A percentile compares a stretch with the other conserved stretches of the same genome.
Conservation (phyloP, 2,113 vertebrate species). For the Tupaia chinensis region DNA sequence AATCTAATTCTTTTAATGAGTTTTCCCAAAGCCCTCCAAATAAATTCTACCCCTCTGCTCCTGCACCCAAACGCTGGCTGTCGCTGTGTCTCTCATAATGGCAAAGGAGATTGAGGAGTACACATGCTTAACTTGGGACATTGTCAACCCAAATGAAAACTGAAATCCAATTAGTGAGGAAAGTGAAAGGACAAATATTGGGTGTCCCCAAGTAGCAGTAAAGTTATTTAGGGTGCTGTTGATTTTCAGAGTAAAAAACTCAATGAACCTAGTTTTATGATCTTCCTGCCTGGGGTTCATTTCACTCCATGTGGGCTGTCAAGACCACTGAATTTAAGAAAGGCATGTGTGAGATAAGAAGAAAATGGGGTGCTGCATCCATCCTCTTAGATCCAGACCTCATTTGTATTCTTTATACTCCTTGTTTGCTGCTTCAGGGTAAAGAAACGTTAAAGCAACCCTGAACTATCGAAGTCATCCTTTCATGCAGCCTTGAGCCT, state of each 20-base stretch:
- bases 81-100: background rate
- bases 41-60: background rate
- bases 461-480: background rate
- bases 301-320: background rate
- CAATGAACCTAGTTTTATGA: background rate
- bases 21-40: background rate
- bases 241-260: background rate
- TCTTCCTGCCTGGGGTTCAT: background rate
- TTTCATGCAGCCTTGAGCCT: background rate
- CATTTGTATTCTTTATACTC: background rate
- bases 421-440: background rate
- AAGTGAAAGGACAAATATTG: background rate
- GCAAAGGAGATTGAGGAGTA: background rate
- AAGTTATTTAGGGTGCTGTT: background rate
- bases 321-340: background rate
- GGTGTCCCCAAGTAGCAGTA: background rate
- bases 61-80: background rate
- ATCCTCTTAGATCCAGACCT: background rate
- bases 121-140: background rate
- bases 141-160: slow-evolving; percentile 10
- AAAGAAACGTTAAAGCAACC: background rate
- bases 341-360: background rate
- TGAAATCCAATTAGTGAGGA: background rate
- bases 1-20: background rate
- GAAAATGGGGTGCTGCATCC: background rate